Evolutionary conservation across 2,113 vertebrate genomes (phyloP).

Genomic region (Bubo scandiacus): DNA sequence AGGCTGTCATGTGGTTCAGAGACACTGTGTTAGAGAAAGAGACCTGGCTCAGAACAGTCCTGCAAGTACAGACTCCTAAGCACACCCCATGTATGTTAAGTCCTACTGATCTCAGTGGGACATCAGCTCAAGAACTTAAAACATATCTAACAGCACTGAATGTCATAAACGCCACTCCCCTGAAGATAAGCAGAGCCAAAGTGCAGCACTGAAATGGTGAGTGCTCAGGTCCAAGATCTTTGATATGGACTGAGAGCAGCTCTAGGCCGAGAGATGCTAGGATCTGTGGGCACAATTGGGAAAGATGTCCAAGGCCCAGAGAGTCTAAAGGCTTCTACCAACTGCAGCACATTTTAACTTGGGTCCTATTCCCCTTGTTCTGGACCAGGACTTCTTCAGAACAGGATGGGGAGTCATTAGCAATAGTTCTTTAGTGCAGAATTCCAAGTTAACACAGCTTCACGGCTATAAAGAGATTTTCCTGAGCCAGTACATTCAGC

Average conservation of each 20-base stretch:
- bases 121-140: background rate
- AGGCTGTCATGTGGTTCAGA: background rate
- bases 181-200: background rate
- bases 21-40: background rate
- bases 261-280: background rate
- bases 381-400: background rate
- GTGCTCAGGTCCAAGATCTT: background rate
- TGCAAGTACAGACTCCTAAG: background rate
- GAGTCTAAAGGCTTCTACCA: background rate
- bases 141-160: background rate
- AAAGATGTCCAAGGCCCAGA: background rate
- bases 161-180: background rate
- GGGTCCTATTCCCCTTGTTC: background rate
- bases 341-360: background rate
- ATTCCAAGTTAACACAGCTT: slow-evolving; percentile 4
- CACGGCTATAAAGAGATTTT: background rate
- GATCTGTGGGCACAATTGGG: fast-evolving
- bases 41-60: background rate
- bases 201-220: background rate
- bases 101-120: background rate
- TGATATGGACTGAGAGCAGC: background rate
- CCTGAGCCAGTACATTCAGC: background rate
- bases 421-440: background rate
- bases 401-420: background rate
- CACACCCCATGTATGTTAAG: background rate